Conservation (phyloP, 2,797 vertebrate species). For the Bradypodion ventrale region DNA sequence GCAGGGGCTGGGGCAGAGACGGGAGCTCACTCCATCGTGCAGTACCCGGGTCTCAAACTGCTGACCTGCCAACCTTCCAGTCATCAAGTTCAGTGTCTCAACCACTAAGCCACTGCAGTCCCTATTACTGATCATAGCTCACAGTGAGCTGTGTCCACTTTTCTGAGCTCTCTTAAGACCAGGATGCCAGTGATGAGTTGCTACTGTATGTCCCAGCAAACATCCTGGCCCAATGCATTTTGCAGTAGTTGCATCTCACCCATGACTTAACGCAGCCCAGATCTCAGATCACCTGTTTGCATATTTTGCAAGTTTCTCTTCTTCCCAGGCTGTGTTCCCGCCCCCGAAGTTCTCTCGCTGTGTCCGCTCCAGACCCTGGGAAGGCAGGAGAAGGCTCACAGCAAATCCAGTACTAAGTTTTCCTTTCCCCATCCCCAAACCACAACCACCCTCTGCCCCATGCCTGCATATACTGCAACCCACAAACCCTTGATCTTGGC, state of each 20-base stretch:
- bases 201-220: neutral
- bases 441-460: neutral
- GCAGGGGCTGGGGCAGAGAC: no score
- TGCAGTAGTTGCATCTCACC: conserved; percentile 17
- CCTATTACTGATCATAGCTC: no score
- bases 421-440: neutral
- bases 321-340: conserved; percentile 97
- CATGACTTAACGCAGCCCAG: conserved; percentile 22
- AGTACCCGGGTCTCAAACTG: no score
- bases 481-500: neutral
- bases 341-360: conserved; percentile 94
- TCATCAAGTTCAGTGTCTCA: no score
- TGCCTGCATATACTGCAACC: neutral
- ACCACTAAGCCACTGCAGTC: no score
- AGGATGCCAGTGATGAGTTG: neutral
- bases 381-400: conserved; percentile 34
- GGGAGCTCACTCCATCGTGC: no score
- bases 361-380: conserved; percentile 90
- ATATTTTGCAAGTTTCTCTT: conserved; percentile 96
- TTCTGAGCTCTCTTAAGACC: neutral
- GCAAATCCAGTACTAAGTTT: conserved; percentile 11
- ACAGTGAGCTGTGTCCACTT: neutral
- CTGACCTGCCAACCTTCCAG: no score
- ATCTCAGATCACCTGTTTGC: conserved; percentile 82
- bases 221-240: neutral